phyloP scores from a whole-genome alignment of 2,888 invertebrate genomes.

The Leucozona laternaria region DNA sequence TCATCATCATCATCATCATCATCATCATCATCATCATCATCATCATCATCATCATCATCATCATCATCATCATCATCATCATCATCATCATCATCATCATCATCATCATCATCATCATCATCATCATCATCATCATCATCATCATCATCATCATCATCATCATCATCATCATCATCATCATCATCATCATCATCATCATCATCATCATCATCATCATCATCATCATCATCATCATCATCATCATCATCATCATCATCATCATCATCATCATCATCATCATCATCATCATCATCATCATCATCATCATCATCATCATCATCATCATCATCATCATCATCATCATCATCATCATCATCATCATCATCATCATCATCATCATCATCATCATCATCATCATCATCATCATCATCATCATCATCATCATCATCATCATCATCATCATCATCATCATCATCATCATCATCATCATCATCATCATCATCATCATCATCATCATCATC shows the following conservation, averaged over 20 bases:
- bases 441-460: constrained; percentile 55
- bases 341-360: constrained; percentile 56
- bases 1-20: constrained; percentile 40
- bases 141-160: constrained; percentile 29
- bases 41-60: constrained; percentile 50
- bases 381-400: constrained; percentile 45
- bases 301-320: constrained; percentile 53
- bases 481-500: constrained; percentile 53
- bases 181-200: constrained; percentile 40
- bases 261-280: constrained; percentile 55
- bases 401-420: constrained; percentile 50
- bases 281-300: constrained; percentile 31
- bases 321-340: constrained; percentile 29
- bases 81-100: constrained; percentile 55
- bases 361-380: constrained; percentile 40
- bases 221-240: constrained; percentile 50
- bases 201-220: constrained; percentile 45
- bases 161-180: constrained; percentile 56
- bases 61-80: constrained; percentile 34
- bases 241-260: constrained; percentile 34
- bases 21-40: constrained; percentile 45
- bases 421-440: constrained; percentile 34
- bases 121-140: constrained; percentile 53
- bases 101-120: constrained; percentile 31
- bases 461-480: constrained; percentile 31